Base-by-base conservation (phyloP, 2,797 vertebrate species). In the Phrynocephalus vlangalii region DNA sequence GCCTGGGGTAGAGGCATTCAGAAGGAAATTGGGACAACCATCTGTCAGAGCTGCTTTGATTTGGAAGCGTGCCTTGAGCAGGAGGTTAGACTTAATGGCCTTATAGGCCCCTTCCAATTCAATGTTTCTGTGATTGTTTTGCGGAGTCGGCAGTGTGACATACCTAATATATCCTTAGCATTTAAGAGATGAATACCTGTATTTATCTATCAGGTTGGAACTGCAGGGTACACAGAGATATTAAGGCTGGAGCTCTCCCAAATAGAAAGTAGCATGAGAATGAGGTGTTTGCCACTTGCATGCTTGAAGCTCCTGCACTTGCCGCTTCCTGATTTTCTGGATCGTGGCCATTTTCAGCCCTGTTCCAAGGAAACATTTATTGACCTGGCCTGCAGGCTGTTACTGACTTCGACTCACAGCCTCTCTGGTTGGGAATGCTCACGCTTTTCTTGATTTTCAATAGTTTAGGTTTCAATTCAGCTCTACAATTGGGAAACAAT, bases 381-480 rank as follows among this genome's bases (percentile, higher is more conserved):
- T 83, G 60, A 76, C 20, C 48, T 13, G 0, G 20, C 0, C 0
- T 44, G 13, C 0, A 0, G 66, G n/a, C 8, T 0, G 0, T 86
- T 44, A 1, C 85, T 75, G 68, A 73, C 67, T 48, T 68, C 33
- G 0, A 20, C 72, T 38, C 8, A 24, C 87, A 20, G 79, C 8
- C 24, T 20, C 38, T 28, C 76, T 71, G 66, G 38, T 71, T 86
- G 86, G 76, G 56, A 90, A 52, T 91, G 83, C 60, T 68, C 67
- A 81, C 83, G 3, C 20, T 2, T 56, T 88, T 70, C n/a, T 79
- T 90, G 82, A 9, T 6, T 68, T 50, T 3, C 22, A 91, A 73
- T 88, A 56, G 89, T 63, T 16, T 82, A 72, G 2, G 33, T 66
- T 89, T 90, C 76, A 76, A 83, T 84, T 77, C 67, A 67, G 9